phyloP scores from a whole-genome alignment of 2,888 invertebrate species.

The Eudasyphora cyanicolor region DNA sequence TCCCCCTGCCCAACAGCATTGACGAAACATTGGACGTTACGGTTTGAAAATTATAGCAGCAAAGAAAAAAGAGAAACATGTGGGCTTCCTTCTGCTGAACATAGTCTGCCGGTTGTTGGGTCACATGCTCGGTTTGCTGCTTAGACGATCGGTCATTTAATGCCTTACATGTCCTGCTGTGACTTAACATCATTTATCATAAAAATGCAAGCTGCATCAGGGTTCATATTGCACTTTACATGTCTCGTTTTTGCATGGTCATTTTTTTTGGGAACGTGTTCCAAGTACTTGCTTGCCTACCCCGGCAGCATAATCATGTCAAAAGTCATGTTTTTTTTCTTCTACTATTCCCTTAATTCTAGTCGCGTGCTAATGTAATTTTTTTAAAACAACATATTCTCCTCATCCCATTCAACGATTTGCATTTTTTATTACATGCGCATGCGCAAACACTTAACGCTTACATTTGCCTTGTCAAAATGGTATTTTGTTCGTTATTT shows the following conservation, averaged over 20 bases:
- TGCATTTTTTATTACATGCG: conserved; percentile 53
- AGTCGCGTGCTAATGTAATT: conserved; percentile 31
- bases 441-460: conserved; percentile 66
- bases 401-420: neutral
- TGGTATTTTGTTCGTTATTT: no score
- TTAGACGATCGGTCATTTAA: conserved; percentile 2
- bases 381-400: neutral
- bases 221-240: neutral
- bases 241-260: conserved; percentile 4
- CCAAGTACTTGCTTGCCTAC: neutral
- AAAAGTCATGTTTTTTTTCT: conserved; percentile 21
- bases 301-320: neutral
- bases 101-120: neutral
- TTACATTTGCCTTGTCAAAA: neutral
- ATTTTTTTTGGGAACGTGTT: neutral
- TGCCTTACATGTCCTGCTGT: conserved; percentile 48
- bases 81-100: neutral
- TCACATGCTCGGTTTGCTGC: neutral
- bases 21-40: neutral
- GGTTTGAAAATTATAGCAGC: neutral
- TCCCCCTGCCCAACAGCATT: neutral
- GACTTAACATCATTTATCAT: conserved; percentile 56
- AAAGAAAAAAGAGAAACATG: no score
- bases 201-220: conserved; percentile 21
- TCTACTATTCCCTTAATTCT: neutral